A percentile compares a stretch with the other conserved stretches of the same genome.
These are phyloP conservation scores for Sarcophaga carnaria DNA, from an alignment of 2,888 invertebrate species.

Conservation along the genomic window DNA sequence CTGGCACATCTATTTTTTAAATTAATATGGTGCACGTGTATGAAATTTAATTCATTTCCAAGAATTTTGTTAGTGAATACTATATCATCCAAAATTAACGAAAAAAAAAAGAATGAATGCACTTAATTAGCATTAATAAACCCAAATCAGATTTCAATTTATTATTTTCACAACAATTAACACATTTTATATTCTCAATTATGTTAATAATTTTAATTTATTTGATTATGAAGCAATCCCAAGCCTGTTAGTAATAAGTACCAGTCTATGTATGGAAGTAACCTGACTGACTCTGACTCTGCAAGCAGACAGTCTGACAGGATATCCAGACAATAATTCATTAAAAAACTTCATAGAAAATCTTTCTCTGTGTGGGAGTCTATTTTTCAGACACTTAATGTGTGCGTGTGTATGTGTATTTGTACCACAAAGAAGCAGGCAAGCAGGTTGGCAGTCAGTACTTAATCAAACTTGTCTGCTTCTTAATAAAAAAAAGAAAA, in stretches of 20 bases:
- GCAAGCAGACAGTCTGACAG: conserved; percentile 62
- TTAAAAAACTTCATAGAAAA: conserved; percentile 47
- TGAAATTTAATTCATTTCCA: background rate
- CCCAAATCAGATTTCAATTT: background rate
- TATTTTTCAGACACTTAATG: background rate
- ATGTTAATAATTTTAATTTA: background rate
- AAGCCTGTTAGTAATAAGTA: conserved; percentile 8
- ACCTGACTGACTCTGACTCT: conserved; percentile 58
- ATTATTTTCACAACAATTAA: background rate
- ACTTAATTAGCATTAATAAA: conserved; percentile 22
- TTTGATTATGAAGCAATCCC: background rate
- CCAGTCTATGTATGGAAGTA: conserved; percentile 37
- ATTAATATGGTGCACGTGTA: no score
- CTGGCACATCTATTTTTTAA: no score
- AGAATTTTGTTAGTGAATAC: background rate
- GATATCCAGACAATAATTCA: conserved; percentile 66
- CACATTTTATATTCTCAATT: background rate
- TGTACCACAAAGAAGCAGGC: conserved; percentile 5
- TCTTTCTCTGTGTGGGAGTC: conserved; percentile 8
- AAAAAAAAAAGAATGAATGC: no score
- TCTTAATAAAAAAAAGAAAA: background rate
- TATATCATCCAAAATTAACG: no score
- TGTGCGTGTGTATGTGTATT: conserved; percentile 21
- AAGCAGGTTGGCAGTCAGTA: conserved; percentile 33
- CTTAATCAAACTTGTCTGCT: conserved; percentile 53